Conservation (phyloP, 2,888 invertebrate genomes). For the Drosophila borealis region DNA sequence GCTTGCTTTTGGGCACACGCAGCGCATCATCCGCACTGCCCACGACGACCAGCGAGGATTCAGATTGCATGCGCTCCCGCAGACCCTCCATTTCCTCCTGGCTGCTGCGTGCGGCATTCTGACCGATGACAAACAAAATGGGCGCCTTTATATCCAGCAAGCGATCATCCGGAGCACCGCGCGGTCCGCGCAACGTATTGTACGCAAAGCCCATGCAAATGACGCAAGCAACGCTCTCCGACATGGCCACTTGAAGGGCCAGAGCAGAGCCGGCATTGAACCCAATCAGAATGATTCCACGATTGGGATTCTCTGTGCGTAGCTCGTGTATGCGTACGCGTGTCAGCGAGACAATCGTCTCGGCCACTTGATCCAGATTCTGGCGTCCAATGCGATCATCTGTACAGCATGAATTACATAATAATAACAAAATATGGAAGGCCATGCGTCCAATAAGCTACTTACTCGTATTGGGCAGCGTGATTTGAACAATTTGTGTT, state of each 20-base stretch:
- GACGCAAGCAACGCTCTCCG: conserved; percentile 90
- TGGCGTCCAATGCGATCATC: conserved; percentile 81
- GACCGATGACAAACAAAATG: conserved; percentile 91
- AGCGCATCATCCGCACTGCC: conserved; percentile 92
- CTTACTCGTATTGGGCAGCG: conserved; percentile 80
- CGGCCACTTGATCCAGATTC: conserved; percentile 86
- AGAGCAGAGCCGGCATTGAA: conserved; percentile 91
- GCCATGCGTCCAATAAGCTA: neutral
- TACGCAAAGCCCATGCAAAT: conserved; percentile 92
- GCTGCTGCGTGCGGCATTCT: conserved; percentile 88
- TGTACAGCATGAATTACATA: conserved; percentile 16
- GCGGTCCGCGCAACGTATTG: conserved; percentile 89
- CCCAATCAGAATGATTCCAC: conserved; percentile 91
- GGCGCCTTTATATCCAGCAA: conserved; percentile 90
- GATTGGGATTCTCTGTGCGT: conserved; percentile 88
- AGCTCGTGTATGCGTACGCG: conserved; percentile 90
- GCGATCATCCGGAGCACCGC: conserved; percentile 91
- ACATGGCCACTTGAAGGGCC: conserved; percentile 90
- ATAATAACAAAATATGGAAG: neutral
- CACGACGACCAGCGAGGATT: conserved; percentile 91
- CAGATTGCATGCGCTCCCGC: conserved; percentile 90
- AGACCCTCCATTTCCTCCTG: conserved; percentile 92
- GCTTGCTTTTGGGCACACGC: conserved; percentile 89
- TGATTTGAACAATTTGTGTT: conserved; percentile 88
- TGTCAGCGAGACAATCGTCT: conserved; percentile 88